Evolutionary conservation across 1,140 invertebrate genomes (phyloP), one percentile per base, ranked within the genome.

Genomic region (Caenorhabditis tropicalis): DNA sequence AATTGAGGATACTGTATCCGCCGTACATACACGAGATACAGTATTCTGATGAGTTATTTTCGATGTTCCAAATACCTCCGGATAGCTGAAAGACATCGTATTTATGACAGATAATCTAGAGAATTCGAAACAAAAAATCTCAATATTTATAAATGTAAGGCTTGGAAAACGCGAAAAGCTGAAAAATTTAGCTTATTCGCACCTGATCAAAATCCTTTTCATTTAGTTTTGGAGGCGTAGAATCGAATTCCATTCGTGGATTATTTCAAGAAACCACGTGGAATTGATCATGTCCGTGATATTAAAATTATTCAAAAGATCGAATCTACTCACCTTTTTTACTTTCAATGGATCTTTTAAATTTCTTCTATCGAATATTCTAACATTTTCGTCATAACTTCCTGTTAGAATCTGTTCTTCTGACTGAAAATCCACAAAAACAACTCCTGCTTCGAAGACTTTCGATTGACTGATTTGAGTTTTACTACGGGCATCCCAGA

Each of bases 11-110:
- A 46, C 36, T 74, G 65, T 74, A 74, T 33, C 65, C 65, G 27
- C 65, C 65, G 65, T 74, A 74, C 65, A 74, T 74, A 24, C 65
- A 74, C 16, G 65, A 74, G 7, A 43, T n/a, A 46, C 65, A 74
- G 36, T 46, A 43, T 2, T 43, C n/a, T 3, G 36, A 12, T 0
- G 9, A 33, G 29, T 43, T 24, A 24, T 74, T 33, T 74, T 74
- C 65, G n/a, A 74, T 74, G n/a, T 74, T 74, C 65, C 65, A 74
- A 21, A 74, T 21, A 6, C 65, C 65, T 15, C 65, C 65, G 29
- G 65, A 27, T 19, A 74, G 65, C 65, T 74, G 65, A 10, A 65
- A 56, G 27, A 27, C 9, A 10, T 3, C 6, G 15, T 6, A 27
- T 21, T 12, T 56, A 12, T 19, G 10, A 2, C 15, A 9, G 24